Evolutionary conservation across 1,140 invertebrate genomes (phyloP).

Genomic region (Nymphalis io): DNA sequence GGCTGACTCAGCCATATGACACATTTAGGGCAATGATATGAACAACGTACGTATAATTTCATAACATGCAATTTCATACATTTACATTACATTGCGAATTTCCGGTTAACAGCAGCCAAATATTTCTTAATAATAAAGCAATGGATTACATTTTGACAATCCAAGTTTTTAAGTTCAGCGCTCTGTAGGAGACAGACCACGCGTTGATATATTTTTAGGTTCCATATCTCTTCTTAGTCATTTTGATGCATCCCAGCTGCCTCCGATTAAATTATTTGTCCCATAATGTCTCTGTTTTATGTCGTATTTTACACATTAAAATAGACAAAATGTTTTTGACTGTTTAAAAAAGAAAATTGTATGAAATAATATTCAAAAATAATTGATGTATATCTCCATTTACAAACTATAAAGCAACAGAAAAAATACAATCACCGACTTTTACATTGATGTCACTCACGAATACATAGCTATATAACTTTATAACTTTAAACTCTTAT

Average conservation of each 20-base stretch:
- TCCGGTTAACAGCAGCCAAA: neutral
- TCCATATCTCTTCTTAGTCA: conserved; percentile 61
- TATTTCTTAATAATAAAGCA: neutral
- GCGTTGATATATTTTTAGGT: conserved; percentile 64
- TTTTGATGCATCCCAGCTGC: conserved; percentile 44
- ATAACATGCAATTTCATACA: neutral
- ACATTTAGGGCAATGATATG: conserved; percentile 57
- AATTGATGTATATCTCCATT: too few species aligned
- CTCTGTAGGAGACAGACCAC: conserved; percentile 44
- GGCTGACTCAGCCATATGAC: conserved; percentile 53
- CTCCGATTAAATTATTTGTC: conserved; percentile 32
- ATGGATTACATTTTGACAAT: conserved; percentile 7
- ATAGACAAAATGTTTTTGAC: neutral
- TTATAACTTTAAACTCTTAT: too few species aligned
- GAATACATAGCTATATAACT: too few species aligned
- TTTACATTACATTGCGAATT: neutral
- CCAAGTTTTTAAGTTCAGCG: neutral
- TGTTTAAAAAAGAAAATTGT: too few species aligned
- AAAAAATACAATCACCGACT: too few species aligned
- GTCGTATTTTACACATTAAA: conserved; percentile 3
- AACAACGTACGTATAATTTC: neutral
- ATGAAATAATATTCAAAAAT: too few species aligned
- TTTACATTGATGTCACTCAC: too few species aligned
- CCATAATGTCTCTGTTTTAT: conserved; percentile 31
- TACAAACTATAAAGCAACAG: too few species aligned